phyloP scores from a whole-genome alignment of 2,888 invertebrate species.

The Griposia aprilina region DNA sequence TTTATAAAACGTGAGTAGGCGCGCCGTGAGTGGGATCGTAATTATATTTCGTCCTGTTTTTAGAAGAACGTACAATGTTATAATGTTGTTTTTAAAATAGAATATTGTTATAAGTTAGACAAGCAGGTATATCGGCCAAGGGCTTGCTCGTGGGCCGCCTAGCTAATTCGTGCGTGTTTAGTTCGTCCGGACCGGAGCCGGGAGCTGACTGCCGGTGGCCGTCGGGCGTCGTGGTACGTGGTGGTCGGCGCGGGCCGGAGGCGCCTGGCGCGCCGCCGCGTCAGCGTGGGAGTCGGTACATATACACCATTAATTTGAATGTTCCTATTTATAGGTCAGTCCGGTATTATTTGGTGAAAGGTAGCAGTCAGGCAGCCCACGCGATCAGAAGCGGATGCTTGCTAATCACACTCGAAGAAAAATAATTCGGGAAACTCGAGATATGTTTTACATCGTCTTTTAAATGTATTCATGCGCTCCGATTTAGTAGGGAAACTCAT shows the following conservation, averaged over 20 bases:
- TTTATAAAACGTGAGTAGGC: slow-evolving; percentile 46
- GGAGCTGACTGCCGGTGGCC: slow-evolving; percentile 1
- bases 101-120: slow-evolving; percentile 40
- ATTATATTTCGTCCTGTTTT: slow-evolving; percentile 52
- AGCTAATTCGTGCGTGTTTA: slow-evolving; percentile 43
- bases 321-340: slow-evolving; percentile 83
- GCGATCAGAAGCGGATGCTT: slow-evolving; percentile 59
- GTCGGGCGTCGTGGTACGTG: neutral
- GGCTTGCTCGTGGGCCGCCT: slow-evolving; percentile 37
- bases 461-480: slow-evolving; percentile 27
- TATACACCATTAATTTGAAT: slow-evolving; percentile 82
- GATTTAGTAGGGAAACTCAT: slow-evolving; percentile 40
- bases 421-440: slow-evolving; percentile 46
- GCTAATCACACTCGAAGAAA: slow-evolving; percentile 46
- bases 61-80: slow-evolving; percentile 26
- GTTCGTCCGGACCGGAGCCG: slow-evolving; percentile 8
- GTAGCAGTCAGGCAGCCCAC: slow-evolving; percentile 72
- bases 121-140: slow-evolving; percentile 43
- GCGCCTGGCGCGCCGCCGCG: slow-evolving; percentile 51
- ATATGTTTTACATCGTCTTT: slow-evolving; percentile 38
- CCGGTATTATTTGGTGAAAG: slow-evolving; percentile 79
- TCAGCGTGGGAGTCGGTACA: slow-evolving; percentile 80
- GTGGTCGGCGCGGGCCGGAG: slow-evolving; percentile 7
- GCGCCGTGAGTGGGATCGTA: slow-evolving; percentile 8
- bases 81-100: slow-evolving; percentile 42